These are phyloP conservation scores for Odocoileus virginianus DNA, from an alignment of 2,113 vertebrate species.

Conservation along the genomic window DNA sequence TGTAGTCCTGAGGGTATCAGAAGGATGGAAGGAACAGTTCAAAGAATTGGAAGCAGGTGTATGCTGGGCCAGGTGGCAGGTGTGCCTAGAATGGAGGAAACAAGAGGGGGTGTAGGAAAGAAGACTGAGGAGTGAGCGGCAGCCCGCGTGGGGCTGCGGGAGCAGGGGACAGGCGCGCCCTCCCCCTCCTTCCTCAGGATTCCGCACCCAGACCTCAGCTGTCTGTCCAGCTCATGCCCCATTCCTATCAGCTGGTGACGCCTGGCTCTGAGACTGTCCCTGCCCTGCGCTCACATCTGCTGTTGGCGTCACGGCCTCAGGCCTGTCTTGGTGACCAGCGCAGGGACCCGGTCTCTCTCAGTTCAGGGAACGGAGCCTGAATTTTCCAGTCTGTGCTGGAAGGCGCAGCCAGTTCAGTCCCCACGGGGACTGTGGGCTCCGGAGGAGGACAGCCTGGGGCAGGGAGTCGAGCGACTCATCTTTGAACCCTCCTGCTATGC, in stretches of 20 bases:
- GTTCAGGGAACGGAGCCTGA: not conserved
- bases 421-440: not conserved
- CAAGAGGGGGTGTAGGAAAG: not conserved
- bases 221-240: not conserved
- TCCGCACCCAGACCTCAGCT: not conserved
- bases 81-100: not conserved
- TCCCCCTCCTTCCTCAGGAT: not conserved
- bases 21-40: not conserved
- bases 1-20: no score
- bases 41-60: not conserved
- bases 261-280: not conserved
- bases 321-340: not conserved
- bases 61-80: not conserved
- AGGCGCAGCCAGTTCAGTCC: not conserved
- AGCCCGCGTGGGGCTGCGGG: no score
- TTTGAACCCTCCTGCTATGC: not conserved
- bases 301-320: rapidly evolving
- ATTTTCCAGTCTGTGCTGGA: not conserved
- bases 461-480: not conserved
- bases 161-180: no score
- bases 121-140: not conserved
- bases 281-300: not conserved
- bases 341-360: not conserved
- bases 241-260: not conserved
- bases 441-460: not conserved